phyloP scores from a whole-genome alignment of 2,113 vertebrate genomes.

The Anser brachyrhynchus region DNA sequence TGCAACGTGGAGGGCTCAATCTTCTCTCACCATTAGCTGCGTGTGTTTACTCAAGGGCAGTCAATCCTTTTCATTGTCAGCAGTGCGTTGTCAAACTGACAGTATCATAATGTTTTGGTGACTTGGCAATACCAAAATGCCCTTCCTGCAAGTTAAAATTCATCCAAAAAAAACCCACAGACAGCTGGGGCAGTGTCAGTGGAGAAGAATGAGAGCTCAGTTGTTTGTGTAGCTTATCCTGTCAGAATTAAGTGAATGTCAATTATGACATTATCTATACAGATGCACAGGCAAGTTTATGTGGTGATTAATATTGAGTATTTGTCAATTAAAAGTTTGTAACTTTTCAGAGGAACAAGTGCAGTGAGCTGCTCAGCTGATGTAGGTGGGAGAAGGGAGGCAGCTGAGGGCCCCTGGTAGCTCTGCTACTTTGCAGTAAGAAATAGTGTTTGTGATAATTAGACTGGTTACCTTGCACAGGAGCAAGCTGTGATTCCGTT shows the following conservation, averaged over 20 bases:
- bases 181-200: too few species aligned
- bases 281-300: not conserved
- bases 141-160: not conserved
- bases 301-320: not conserved
- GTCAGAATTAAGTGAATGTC: not conserved
- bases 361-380: not conserved
- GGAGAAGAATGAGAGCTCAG: not conserved
- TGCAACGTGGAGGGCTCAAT: not conserved
- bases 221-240: not conserved
- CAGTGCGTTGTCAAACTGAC: not conserved
- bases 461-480: not conserved
- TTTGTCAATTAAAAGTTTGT: not conserved
- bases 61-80: not conserved
- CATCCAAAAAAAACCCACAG: not conserved
- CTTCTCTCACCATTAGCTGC: not conserved
- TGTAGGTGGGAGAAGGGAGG: not conserved
- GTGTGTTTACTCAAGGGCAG: not conserved
- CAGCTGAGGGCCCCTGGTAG: not conserved
- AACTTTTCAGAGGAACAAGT: not conserved
- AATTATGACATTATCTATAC: not conserved
- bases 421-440: not conserved
- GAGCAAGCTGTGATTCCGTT: not conserved
- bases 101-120: not conserved
- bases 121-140: not conserved
- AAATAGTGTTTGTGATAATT: not conserved